A percentile compares a stretch with the other conserved stretches of the same genome.
Conservation (phyloP, 2,888 invertebrate genomes). For the Sussaba pulchella region DNA sequence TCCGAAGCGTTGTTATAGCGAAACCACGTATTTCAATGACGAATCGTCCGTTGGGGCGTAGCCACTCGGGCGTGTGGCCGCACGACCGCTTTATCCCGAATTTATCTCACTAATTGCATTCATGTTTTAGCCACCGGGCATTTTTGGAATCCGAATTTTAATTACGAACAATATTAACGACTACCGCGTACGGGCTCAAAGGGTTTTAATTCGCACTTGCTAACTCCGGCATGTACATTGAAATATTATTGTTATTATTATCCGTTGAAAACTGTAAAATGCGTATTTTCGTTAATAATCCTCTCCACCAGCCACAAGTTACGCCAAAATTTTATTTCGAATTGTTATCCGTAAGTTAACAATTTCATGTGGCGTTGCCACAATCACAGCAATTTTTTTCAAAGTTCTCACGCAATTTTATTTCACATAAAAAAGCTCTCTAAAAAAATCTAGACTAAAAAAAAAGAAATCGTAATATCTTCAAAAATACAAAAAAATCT, state of each 20-base stretch:
- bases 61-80: conserved; percentile 4
- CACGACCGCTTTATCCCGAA: conserved; percentile 29
- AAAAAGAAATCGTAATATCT: no score
- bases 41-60: conserved; percentile 17
- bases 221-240: neutral
- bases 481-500: no score
- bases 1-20: conserved; percentile 21
- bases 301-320: no score
- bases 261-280: no score
- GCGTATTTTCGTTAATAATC: no score
- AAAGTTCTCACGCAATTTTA: no score
- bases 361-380: no score
- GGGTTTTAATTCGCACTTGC: conserved; percentile 28
- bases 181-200: neutral
- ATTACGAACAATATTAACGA: conserved; percentile 39
- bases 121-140: conserved; percentile 16
- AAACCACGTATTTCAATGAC: conserved; percentile 38
- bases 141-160: conserved; percentile 36
- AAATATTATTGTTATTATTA: conserved; percentile 13
- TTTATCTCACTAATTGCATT: conserved; percentile 46
- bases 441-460: no score
- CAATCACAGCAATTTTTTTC: no score
- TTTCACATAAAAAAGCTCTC: no score
- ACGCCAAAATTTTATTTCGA: no score
- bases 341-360: no score